Base-by-base conservation (phyloP, 2,113 vertebrate species). In the Tyto alba region DNA sequence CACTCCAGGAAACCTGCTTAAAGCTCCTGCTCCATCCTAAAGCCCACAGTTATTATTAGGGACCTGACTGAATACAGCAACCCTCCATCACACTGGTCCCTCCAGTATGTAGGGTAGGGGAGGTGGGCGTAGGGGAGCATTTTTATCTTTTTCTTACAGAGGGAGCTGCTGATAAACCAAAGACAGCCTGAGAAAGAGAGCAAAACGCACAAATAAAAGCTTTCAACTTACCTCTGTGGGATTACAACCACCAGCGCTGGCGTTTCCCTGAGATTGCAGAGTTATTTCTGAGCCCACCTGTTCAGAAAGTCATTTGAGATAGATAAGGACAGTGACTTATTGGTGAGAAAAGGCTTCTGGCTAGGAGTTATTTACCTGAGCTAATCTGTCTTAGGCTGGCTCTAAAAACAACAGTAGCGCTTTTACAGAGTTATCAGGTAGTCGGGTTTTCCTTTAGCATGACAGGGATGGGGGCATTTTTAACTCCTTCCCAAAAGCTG, bases 261-360 rank as follows among this genome's bases (percentile, higher is more conserved):
- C 2, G 0, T 89, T 97, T 92, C 90, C 66, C 63, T 89, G 75
- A 36, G 73, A 86, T 66, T 56, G 63, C 5, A 1, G 74, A 69
- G 77, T 74, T 79, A 59, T 89, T 94, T 94, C 89, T 0, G 3
- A 97, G 76, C 81, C 84, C 90, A 89, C 90, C 86, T 91, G 85
- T 88, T 96, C 89, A 30, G 71, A 71, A 89, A 96, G 93, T 91
- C 89, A 69, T 86, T 93, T 48, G 74, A 96, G 87, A 92, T 94
- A 86, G 96, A 78, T 92, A 94, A 95, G 96, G 92, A 69, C 89
- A 52, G 90, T 90, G 86, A 95, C 77, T 95, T 90, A 67, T 81
- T 95, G 78, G 91, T 94, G 82, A 91, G 89, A 96, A 89, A 56
- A 91, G 59, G 80, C 76, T 95, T 75, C 82, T 93, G 69, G 66